A percentile compares a stretch with the other conserved stretches of the same genome.
Conservation (phyloP, 2,797 vertebrate genomes). For the Pipistrellus pygmaeus region DNA sequence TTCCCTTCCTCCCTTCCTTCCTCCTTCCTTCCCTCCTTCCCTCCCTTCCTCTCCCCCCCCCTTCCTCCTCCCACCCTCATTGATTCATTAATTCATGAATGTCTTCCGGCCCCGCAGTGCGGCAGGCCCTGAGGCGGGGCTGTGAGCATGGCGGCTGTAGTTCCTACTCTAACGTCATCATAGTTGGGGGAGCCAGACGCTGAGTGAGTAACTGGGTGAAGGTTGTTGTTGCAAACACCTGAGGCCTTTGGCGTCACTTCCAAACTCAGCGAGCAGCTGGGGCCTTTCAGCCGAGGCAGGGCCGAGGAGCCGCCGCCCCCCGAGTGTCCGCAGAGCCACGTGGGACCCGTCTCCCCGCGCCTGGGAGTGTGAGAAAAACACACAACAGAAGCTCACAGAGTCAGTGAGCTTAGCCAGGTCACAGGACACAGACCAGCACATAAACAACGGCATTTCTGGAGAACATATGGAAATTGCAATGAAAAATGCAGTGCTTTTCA, state of each 20-base stretch:
- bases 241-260: no score
- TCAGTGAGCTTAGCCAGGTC: background rate
- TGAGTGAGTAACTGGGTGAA: background rate
- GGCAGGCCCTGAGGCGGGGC: background rate
- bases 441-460: background rate
- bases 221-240: background rate
- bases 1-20: no score
- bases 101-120: background rate
- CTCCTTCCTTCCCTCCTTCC: rapidly evolving
- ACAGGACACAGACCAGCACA: background rate
- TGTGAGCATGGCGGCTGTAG: background rate
- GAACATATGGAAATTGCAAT: no score
- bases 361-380: background rate
- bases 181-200: background rate
- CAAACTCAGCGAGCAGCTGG: no score
- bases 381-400: background rate
- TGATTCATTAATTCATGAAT: background rate
- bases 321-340: background rate
- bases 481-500: background rate
- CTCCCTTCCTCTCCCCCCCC: background rate
- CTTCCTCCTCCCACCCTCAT: rapidly evolving
- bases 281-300: no score
- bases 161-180: background rate
- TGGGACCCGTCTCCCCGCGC: background rate
- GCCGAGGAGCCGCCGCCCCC: background rate